A percentile compares a stretch with the other conserved stretches of the same genome.
phyloP scores from a whole-genome alignment of 2,797 vertebrate genomes.

The Petrocephalus sullivani region DNA sequence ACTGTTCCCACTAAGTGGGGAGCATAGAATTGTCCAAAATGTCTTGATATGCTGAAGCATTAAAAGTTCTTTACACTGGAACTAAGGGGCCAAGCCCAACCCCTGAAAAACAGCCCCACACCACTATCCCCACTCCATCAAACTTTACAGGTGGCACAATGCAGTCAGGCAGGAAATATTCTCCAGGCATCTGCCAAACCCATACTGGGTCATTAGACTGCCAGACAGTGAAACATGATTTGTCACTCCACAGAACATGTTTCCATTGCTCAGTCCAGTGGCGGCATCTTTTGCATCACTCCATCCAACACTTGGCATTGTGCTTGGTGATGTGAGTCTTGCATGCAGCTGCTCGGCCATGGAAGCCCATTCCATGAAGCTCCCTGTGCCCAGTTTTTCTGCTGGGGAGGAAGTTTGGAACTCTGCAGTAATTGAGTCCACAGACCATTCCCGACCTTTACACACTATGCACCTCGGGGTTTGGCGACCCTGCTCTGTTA shows the following conservation, averaged over 20 bases:
- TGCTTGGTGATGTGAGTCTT: no score
- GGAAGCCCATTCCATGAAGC: not conserved
- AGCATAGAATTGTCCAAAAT: not conserved
- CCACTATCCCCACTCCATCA: not conserved
- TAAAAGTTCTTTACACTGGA: not conserved
- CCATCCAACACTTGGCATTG: no score
- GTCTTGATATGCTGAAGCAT: not conserved
- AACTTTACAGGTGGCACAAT: not conserved
- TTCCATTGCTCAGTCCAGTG: no score
- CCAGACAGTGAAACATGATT: no score
- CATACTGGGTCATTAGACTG: no score
- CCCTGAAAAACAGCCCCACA: not conserved
- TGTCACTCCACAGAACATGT: no score
- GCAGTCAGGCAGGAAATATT: not conserved
- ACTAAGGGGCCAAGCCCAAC: not conserved
- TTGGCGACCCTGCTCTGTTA: not conserved
- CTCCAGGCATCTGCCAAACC: not conserved
- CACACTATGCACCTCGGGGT: not conserved
- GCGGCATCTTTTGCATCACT: no score
- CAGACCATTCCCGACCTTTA: not conserved
- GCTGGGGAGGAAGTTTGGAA: not conserved
- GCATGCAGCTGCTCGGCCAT: not conserved
- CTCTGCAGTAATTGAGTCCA: not conserved
- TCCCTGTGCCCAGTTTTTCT: not conserved
- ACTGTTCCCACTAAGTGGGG: not conserved